phyloP scores from a whole-genome alignment of 2,888 invertebrate genomes.

The Amorpha juglandis region DNA sequence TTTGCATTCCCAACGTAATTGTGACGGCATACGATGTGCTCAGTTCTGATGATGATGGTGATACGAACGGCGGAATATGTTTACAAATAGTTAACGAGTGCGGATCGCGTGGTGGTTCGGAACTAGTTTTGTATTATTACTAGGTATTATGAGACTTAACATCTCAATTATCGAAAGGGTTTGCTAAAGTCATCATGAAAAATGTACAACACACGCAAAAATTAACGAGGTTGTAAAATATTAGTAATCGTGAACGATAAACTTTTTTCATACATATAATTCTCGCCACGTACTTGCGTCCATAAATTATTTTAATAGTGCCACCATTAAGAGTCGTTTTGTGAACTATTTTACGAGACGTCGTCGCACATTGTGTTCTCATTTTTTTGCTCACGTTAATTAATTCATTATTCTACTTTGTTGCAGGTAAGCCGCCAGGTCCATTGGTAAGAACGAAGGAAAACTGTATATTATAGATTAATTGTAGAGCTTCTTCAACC shows the following conservation, averaged over 20 bases:
- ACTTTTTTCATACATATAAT: conserved; percentile 12
- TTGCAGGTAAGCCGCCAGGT: conserved; percentile 54
- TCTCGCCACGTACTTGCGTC: too few relatives aligned
- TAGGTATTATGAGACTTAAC: too few relatives aligned
- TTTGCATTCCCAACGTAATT: conserved; percentile 18
- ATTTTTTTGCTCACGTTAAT: conserved; percentile 32
- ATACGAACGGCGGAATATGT: neutral
- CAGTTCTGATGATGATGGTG: too few relatives aligned
- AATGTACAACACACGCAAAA: conserved; percentile 8
- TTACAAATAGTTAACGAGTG: conserved; percentile 10
- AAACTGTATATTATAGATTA: conserved; percentile 4
- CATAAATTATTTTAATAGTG: conserved; percentile 23
- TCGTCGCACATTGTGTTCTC: conserved; percentile 25
- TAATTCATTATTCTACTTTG: conserved; percentile 39
- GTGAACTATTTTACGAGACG: conserved; percentile 22
- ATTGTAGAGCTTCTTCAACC: neutral
- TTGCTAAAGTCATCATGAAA: conserved; percentile 9
- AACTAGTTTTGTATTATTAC: conserved; percentile 21
- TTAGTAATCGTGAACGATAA: conserved; percentile 18
- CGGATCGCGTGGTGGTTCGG: neutral
- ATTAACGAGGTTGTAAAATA: conserved; percentile 20
- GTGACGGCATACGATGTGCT: neutral
- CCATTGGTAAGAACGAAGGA: conserved; percentile 39
- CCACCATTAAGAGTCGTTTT: conserved; percentile 14
- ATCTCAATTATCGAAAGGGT: conserved; percentile 13